These are phyloP conservation scores for Ptychadena robeensis DNA, from an alignment of 2,797 vertebrate species.

Conservation along the genomic window DNA sequence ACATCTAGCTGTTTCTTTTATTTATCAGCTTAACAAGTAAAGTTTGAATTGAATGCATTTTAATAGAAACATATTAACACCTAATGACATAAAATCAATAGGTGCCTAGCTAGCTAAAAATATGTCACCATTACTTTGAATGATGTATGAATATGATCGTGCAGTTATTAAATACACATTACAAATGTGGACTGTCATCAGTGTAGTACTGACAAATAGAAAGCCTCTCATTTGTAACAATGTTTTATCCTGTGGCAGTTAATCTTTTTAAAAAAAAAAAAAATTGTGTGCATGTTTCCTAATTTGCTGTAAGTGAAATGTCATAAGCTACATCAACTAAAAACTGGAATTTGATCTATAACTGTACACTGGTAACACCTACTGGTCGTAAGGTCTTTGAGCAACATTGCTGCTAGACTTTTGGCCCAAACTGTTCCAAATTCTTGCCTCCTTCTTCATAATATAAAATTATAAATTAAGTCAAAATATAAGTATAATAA, in stretches of 20 bases:
- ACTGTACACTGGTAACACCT: no score
- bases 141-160: conserved; percentile 3
- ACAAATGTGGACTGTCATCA: background rate
- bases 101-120: conserved; percentile 30
- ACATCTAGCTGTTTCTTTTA: conserved; percentile 50
- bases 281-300: no score
- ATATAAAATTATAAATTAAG: no score
- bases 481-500: no score
- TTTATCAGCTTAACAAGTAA: conserved; percentile 58
- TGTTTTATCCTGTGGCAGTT: background rate
- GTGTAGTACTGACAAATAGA: background rate
- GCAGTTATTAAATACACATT: conserved; percentile 4
- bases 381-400: no score
- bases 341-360: no score
- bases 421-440: no score
- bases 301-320: no score
- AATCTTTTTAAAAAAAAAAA: background rate
- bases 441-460: no score
- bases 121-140: background rate
- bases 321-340: no score
- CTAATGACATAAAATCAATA: conserved; percentile 53
- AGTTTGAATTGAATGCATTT: conserved; percentile 58
- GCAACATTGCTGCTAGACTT: no score
- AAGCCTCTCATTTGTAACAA: background rate
- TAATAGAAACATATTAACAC: conserved; percentile 56